Evolutionary conservation across 2,113 vertebrate species (phyloP).

Genomic region (Microcebus lehilahytsara): DNA sequence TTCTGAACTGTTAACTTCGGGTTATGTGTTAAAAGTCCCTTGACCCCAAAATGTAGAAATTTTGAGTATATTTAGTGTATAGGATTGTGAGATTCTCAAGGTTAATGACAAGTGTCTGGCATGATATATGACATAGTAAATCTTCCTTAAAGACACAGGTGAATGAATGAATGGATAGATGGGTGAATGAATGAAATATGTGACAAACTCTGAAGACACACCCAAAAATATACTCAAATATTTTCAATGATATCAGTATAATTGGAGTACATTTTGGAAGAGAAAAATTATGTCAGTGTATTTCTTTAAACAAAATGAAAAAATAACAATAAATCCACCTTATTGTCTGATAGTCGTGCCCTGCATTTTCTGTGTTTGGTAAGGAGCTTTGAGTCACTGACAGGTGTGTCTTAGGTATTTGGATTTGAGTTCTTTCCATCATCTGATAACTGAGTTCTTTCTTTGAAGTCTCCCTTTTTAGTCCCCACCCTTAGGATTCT

Average conservation of each 20-base stretch:
- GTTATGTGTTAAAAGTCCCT: neutral
- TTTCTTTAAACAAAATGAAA: slow-evolving; percentile 37
- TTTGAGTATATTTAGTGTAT: neutral
- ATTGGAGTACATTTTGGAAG: neutral
- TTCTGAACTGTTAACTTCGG: neutral
- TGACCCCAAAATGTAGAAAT: neutral
- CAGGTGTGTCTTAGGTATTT: slow-evolving; percentile 16
- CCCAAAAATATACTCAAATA: neutral
- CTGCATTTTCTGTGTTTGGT: neutral
- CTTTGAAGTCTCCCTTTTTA: slow-evolving; percentile 56
- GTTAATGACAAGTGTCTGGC: neutral
- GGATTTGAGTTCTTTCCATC: neutral
- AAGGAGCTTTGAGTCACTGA: neutral
- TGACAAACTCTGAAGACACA: neutral
- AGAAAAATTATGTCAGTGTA: neutral
- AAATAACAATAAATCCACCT: neutral
- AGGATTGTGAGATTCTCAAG: neutral
- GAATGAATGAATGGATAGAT: neutral
- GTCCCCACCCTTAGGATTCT: neutral
- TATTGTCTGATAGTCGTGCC: neutral
- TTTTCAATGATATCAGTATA: neutral
- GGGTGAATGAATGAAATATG: neutral
- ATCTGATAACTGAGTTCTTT: slow-evolving; percentile 33
- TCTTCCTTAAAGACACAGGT: neutral
- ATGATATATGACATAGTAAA: neutral